Evolutionary conservation across 35 echinoderm and acorn worm genomes (phyloP).

Genomic region (Heliocidaris erythrogramma): DNA sequence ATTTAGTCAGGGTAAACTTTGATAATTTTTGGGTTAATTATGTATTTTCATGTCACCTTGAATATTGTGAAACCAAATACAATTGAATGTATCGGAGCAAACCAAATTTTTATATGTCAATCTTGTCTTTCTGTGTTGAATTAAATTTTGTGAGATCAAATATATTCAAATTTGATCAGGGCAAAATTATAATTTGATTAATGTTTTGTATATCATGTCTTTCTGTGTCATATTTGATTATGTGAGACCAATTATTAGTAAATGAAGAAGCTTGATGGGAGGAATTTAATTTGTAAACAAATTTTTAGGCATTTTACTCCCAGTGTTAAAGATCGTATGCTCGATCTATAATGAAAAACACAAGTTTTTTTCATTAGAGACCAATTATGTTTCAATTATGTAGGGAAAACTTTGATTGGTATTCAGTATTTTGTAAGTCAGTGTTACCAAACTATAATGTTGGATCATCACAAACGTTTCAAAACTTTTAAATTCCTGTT

Average conservation of each 20-base stretch:
- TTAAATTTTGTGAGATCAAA: not conserved
- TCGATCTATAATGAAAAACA: no score
- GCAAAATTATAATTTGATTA: not conserved
- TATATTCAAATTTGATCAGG: not conserved
- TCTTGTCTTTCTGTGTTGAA: not conserved
- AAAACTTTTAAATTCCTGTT: no score
- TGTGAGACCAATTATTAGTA: not conserved
- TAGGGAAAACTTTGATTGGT: not conserved
- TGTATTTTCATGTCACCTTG: no score
- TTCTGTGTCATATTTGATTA: not conserved
- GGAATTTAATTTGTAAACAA: no score
- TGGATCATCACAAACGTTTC: no score
- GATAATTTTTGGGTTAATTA: no score
- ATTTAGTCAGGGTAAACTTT: not conserved
- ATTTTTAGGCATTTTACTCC: no score
- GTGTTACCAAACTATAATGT: not conserved
- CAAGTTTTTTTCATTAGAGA: no score
- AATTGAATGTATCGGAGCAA: not conserved
- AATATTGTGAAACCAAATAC: not conserved
- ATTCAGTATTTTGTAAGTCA: not conserved
- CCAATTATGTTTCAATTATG: not conserved
- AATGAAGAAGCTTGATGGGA: no score
- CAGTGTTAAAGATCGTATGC: no score
- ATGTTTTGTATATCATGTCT: not conserved
- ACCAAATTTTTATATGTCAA: not conserved